A percentile compares a stretch with the other conserved stretches of the same genome.
phyloP scores from a whole-genome alignment of 2,797 vertebrate species.

The Craterocephalus amniculus region DNA sequence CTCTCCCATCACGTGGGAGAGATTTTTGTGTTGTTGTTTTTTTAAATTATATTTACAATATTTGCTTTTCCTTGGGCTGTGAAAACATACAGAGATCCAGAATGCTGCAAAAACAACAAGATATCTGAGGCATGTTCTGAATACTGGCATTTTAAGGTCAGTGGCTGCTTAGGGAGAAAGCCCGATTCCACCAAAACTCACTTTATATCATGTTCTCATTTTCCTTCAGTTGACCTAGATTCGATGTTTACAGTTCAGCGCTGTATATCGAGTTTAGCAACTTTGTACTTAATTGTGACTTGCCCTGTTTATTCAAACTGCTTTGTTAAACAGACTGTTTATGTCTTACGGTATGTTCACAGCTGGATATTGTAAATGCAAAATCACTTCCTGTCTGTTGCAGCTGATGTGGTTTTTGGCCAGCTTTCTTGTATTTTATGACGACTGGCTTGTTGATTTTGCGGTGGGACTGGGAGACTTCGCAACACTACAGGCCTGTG shows the following conservation, averaged over 20 bases:
- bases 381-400: conserved; percentile 64
- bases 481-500: conserved; percentile 39
- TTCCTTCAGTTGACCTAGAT: conserved; percentile 21
- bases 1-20: conserved; percentile 16
- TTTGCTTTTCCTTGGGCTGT: conserved; percentile 15
- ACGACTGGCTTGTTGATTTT: conserved; percentile 71
- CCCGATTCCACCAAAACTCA: conserved; percentile 12
- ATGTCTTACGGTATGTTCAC: conserved; percentile 62
- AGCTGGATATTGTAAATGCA: conserved; percentile 61
- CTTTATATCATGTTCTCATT: not conserved
- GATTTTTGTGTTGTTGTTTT: conserved; percentile 13
- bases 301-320: conserved; percentile 56
- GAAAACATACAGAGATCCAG: not conserved
- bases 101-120: not conserved
- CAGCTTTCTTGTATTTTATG: conserved; percentile 59
- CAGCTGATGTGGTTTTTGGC: conserved; percentile 66
- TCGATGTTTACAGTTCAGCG: conserved; percentile 42
- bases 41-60: conserved; percentile 25
- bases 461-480: conserved; percentile 67
- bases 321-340: conserved; percentile 68
- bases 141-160: conserved; percentile 36
- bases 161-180: conserved; percentile 14
- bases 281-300: conserved; percentile 55
- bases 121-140: not conserved
- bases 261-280: conserved; percentile 38